Evolutionary conservation across 1,140 invertebrate species (phyloP), one percentile per base, ranked within the genome.

Genomic region (Cotesia typhae): DNA sequence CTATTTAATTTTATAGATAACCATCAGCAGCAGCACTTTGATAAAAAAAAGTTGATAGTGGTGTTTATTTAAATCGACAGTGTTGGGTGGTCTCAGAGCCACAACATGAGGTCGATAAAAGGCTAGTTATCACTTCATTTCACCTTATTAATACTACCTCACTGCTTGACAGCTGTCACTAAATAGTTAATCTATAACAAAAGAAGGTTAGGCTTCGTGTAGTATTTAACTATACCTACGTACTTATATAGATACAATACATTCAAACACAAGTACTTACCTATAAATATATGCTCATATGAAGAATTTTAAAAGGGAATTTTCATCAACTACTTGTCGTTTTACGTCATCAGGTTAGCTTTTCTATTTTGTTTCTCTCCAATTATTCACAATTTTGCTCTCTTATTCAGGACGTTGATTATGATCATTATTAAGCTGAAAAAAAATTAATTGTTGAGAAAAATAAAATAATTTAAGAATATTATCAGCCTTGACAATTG

Each of bases 81-180:
- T 59, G 60, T 63, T 63, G 17, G 3, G 37, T 47, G 41, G 37
- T 65, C 38, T 47, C 1, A 14, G 63, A 65, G 41, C 14, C 47
- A 47, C 41, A 65, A 65, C 14, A 20, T 17, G 41, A 47, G 14
- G 63, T 65, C 68, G 38, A 61, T 61, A 61, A 47, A 57, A 57
- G 52, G 12, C 36, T 35, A 52, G 20, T 70, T 60, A 63, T 70
- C 57, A 36, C 57, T 70, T 60, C 36, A 70, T 70, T 70, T 70
- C 57, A 41, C 7, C 5, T n/a, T 60, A 61, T 61, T 61, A 61
- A 41, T 60, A 12, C 14, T n/a, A 61, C 55, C 41, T 63, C 20
- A 36, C 17, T 20, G 14, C 68, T 47, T 70, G 68, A 70, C 68
- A 70, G 68, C 68, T 70, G 68, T 60, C 68, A 61, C n/a, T 70